Evolutionary conservation across 2,797 vertebrate genomes (phyloP), one percentile per base, ranked within the genome.

Genomic region (Botia kubotai): DNA sequence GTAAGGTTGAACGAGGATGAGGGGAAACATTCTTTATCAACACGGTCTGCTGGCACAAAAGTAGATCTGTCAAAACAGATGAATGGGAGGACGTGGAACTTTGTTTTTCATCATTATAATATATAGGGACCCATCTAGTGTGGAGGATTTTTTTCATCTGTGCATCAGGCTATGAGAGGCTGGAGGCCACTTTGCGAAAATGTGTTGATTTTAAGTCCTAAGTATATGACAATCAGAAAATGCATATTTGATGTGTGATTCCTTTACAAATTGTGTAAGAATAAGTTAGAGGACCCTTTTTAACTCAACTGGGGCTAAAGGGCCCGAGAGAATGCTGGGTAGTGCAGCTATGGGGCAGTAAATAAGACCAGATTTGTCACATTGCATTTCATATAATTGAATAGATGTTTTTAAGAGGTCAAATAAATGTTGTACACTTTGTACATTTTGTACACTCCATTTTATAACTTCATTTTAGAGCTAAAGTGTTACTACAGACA

Each of bases 51-150:
- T 63, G 19, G 60, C 60, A 66, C 46, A 75, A 75, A 39, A 65
- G 26, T 52, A 63, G 10, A 79, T 79, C n/a, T 53, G 58, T 72
- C 52, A 7, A 72, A 65, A 72, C 23, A 26, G 68, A 72, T 0
- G 1, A n/a, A 63, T 63, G 77, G 62, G 46, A 50, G 7, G n/a
- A 79, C 19, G 5, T 23, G 7, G 48, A 79, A 29, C 29, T 17
- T 23, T 36, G 14, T 29, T 23, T 52, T 78, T 71, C 8, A 50
- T 52, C n/a, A 71, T 63, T 14, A 36, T 2, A 0, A n/a, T 72
- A 29, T 36, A 62, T 26, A 52, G 46, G 43, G 66, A 62, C 21
- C 26, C 26, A 60, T 70, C 66, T 78, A 55, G 46, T 43, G 17
- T 26, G 39, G 36, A n/a, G n/a, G 68, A 36, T 13, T 39, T n/a